A percentile compares a stretch with the other conserved stretches of the same genome.
Conservation (phyloP, 2,888 invertebrate genomes). For the Synanthedon vespiformis region DNA sequence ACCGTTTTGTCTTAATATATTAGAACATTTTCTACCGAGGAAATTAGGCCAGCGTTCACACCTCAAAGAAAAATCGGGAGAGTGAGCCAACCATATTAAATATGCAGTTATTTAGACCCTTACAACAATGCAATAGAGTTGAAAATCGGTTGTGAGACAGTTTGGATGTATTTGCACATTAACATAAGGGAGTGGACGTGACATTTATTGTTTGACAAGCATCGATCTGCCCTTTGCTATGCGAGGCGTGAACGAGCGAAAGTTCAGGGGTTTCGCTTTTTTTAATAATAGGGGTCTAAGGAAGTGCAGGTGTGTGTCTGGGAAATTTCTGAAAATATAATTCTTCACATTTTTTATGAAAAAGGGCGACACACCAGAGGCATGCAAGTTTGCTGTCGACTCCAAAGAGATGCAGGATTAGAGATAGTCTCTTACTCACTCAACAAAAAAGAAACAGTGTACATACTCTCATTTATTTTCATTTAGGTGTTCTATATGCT, state of each 20-base stretch:
- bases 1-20: conserved; percentile 37
- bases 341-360: too few species aligned
- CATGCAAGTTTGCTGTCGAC: too few species aligned
- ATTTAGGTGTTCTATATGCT: too few species aligned
- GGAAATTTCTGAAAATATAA: background rate
- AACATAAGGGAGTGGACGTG: conserved; percentile 67
- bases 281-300: conserved; percentile 11
- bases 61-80: conserved; percentile 60
- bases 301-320: background rate
- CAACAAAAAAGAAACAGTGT: too few species aligned
- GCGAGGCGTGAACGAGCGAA: conserved; percentile 55
- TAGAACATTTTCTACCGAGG: conserved; percentile 41
- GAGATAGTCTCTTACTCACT: too few species aligned
- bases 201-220: conserved; percentile 71
- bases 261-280: conserved; percentile 32
- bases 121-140: conserved; percentile 13
- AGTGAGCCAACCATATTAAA: conserved; percentile 14
- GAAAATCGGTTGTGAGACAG: conserved; percentile 9
- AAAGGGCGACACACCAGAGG: too few species aligned
- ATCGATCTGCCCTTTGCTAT: conserved; percentile 69
- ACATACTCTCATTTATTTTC: too few species aligned
- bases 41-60: conserved; percentile 63
- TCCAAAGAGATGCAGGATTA: too few species aligned
- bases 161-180: conserved; percentile 20
- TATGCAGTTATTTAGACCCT: conserved; percentile 11